These are phyloP conservation scores for Pantherophis alleghaniensis DNA, from an alignment of 2,797 vertebrate genomes.

Conservation along the genomic window DNA sequence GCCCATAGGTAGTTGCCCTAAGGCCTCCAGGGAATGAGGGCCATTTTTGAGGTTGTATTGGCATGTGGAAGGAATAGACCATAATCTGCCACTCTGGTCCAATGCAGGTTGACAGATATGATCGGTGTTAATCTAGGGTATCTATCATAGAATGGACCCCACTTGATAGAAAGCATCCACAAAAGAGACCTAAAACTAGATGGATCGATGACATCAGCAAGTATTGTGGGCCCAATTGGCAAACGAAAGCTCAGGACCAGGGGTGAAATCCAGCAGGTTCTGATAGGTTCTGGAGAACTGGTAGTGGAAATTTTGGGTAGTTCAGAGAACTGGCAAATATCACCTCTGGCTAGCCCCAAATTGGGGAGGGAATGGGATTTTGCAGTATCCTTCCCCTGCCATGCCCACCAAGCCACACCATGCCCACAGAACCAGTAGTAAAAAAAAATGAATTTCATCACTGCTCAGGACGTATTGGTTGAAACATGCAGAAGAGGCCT, in stretches of 20 bases:
- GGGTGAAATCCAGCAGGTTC: too few species aligned
- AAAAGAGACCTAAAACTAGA: background rate
- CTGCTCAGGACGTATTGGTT: background rate
- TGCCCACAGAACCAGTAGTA: too few species aligned
- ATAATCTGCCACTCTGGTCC: background rate
- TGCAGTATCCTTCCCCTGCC: too few species aligned
- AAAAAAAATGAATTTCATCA: too few species aligned
- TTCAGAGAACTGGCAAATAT: too few species aligned
- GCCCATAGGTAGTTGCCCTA: background rate
- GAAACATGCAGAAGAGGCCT: background rate
- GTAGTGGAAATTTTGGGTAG: too few species aligned
- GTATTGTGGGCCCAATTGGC: background rate
- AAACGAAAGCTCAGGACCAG: background rate
- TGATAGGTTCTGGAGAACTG: too few species aligned
- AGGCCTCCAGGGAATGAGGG: too few species aligned
- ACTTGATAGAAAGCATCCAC: background rate
- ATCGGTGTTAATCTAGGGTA: background rate
- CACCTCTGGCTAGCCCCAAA: too few species aligned
- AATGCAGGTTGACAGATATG: background rate
- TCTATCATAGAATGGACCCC: background rate
- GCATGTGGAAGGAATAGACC: background rate
- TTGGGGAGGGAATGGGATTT: too few species aligned
- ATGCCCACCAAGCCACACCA: too few species aligned
- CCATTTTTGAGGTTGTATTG: too few species aligned
- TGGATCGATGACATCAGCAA: background rate